Evolutionary conservation across 2,113 vertebrate species (phyloP).

Genomic region (Osmerus eperlanus): DNA sequence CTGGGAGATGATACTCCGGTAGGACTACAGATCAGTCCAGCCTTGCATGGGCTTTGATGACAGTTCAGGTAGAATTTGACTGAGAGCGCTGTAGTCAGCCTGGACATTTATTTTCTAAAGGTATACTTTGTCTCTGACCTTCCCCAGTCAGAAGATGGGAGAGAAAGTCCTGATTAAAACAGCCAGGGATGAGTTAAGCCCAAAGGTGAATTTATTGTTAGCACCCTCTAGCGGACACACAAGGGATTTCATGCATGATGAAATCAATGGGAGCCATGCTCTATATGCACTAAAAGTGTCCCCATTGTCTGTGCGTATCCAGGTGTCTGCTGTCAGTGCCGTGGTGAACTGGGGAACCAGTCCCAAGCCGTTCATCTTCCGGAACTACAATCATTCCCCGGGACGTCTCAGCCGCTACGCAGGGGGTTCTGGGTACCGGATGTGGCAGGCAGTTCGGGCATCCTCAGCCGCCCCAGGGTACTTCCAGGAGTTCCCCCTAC

Average conservation of each 20-base stretch:
- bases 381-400: constrained; percentile 73
- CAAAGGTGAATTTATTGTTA: constrained; percentile 61
- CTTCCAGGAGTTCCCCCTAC: constrained; percentile 69
- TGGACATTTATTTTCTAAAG: too few relatives aligned
- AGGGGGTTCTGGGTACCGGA: constrained; percentile 60
- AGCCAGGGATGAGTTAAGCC: constrained; percentile 59
- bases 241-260: not conserved
- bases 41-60: not conserved
- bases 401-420: constrained; percentile 67
- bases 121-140: not conserved
- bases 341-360: constrained; percentile 74
- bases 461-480: constrained; percentile 74
- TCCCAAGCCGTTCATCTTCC: constrained; percentile 73
- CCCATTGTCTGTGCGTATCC: not conserved
- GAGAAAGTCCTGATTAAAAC: constrained; percentile 65
- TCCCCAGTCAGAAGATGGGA: constrained; percentile 65
- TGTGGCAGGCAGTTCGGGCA: constrained; percentile 74
- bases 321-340: constrained; percentile 74
- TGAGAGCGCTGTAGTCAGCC: too few relatives aligned
- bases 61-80: too few relatives aligned
- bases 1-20: constrained; percentile 71
- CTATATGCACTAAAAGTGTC: not conserved
- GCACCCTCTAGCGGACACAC: not conserved
- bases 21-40: constrained; percentile 4
- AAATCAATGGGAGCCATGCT: too few relatives aligned